Base-by-base conservation (phyloP, 2,797 vertebrate species). In the Tachyglossus aculeatus region DNA sequence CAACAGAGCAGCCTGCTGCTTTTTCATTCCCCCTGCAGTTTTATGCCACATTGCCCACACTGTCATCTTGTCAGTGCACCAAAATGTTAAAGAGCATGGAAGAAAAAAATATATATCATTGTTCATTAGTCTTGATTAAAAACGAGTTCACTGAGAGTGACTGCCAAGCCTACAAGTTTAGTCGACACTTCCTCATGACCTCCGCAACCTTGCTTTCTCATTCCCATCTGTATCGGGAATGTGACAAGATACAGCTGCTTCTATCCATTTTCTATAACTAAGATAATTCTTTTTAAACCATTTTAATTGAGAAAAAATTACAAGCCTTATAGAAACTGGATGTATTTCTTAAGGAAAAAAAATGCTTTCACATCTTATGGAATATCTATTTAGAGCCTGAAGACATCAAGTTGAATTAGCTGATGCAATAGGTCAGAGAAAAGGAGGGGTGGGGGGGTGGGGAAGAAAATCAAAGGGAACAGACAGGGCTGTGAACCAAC, bases 251-350 rank as follows among this genome's bases (percentile, higher is more conserved):
- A 5, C 1, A 27, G 15, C 39, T 2, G 43, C 62, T 18, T 51
- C 66, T 5, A 40, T 16, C 3, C 34, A 12, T 48, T 53, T n/a
- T 16, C 19, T 38, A 8, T 37, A 43, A 45, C 1, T 32, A n/a
- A 71, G 12, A 25, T 33, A 57, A 61, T 24, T 36, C 12, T 66
- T 58, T 43, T 59, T 48, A 36, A 25, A 52, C 19, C 5, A 38
- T 36, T 63, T 73, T 41, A 64, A 48, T 53, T 67, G 29, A 18
- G 14, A 47, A 67, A 64, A 48, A 12, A 48, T 32, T 14, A n/a
- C 55, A 52, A 39, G n/a, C 11, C 21, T 41, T 41, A 43, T 45
- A 9, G 45, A 43, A 41, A 4, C 36, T 65, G 52, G 9, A 18
- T 65, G 48, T 15, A 56, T 55, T 5, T 3, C 19, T 27, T 60